These are phyloP conservation scores for Gallinago stenura DNA, from an alignment of 2,797 vertebrate genomes.

Conservation along the genomic window DNA sequence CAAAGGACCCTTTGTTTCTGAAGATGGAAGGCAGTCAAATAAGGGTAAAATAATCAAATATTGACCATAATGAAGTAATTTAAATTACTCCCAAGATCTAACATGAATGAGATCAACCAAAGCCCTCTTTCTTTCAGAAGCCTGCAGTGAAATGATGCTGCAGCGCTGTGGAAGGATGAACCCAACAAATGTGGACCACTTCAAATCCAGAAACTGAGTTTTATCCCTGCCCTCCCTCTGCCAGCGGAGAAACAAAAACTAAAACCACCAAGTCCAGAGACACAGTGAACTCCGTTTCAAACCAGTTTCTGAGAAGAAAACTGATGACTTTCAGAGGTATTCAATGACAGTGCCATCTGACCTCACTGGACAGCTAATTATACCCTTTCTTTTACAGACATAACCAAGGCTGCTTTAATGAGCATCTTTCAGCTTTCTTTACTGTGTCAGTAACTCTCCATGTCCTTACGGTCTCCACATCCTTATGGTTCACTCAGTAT, in stretches of 20 bases:
- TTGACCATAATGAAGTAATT: background rate
- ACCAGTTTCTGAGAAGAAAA: background rate
- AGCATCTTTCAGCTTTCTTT: background rate
- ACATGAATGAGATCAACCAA: background rate
- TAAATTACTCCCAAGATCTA: background rate
- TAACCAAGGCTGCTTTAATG: background rate
- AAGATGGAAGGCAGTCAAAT: background rate
- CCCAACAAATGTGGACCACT: background rate
- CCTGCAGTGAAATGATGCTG: background rate
- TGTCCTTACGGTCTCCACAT: background rate
- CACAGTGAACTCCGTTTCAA: background rate
- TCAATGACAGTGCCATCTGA: background rate
- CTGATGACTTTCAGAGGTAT: background rate
- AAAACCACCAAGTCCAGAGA: background rate
- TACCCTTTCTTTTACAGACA: background rate
- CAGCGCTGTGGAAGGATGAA: background rate
- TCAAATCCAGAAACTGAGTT: background rate
- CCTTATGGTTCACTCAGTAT: background rate
- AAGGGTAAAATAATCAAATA: background rate
- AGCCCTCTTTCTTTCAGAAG: background rate
- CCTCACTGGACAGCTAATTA: background rate
- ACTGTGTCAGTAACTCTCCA: background rate
- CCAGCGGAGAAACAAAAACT: background rate
- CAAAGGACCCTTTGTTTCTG: slow-evolving; percentile 7
- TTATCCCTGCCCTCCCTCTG: background rate